Conservation (phyloP, 2,113 vertebrate genomes). For the Tupaia tana region DNA sequence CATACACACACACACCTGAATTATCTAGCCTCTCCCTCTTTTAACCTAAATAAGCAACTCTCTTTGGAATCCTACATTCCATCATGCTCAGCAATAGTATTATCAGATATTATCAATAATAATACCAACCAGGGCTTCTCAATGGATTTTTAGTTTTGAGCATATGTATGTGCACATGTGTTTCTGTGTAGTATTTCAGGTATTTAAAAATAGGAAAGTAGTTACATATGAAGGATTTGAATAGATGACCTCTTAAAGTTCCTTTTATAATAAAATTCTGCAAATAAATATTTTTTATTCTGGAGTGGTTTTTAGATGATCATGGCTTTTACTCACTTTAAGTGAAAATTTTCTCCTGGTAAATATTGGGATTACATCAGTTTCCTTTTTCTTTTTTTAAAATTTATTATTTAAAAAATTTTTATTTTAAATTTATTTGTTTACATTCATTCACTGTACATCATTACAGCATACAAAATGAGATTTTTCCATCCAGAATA, state of each 20-base stretch:
- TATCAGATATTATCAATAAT: not conserved
- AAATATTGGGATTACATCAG: not conserved
- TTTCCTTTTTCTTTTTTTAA: too few species aligned
- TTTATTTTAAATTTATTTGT: too few species aligned
- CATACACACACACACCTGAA: not conserved
- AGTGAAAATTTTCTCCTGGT: not conserved
- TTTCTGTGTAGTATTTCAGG: not conserved
- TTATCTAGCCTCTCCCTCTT: not conserved
- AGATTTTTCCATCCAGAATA: too few species aligned
- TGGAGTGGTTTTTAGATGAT: not conserved
- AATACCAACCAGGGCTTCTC: not conserved
- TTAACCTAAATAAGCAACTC: slow-evolving; percentile 2
- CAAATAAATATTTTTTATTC: not conserved
- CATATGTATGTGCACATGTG: not conserved
- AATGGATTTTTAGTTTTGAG: not conserved
- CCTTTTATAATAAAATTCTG: slow-evolving; percentile 1
- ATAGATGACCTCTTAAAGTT: not conserved
- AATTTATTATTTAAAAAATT: too few species aligned
- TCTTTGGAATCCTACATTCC: not conserved
- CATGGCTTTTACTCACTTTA: slow-evolving; percentile 8
- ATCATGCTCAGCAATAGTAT: not conserved
- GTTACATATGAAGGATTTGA: not conserved
- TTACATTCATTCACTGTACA: too few species aligned
- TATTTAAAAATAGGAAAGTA: not conserved
- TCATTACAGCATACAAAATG: too few species aligned